Base-by-base conservation (phyloP, 1,140 invertebrate genomes). In the Platyscapa corneri region DNA sequence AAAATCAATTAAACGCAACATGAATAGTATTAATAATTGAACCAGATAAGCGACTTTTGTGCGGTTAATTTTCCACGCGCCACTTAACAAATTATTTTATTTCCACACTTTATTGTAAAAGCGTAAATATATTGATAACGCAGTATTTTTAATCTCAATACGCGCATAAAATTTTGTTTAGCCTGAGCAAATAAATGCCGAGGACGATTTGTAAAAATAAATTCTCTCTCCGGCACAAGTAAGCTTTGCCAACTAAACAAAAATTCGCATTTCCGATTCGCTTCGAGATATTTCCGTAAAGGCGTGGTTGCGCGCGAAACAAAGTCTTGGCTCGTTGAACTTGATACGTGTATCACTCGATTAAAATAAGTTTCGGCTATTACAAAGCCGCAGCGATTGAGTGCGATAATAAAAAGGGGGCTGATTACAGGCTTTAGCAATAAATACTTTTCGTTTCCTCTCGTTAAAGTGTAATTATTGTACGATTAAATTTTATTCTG, bases 121-220 rank as follows among this genome's bases (percentile, higher is more conserved):
- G 39, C 30, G 3, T 0, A 30, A 75, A 49, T 75, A 42, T 77
- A 12, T 78, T 60, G 49, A 5, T 30, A 56, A 60, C 3, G 6
- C 8, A 56, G 30, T 78, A 78, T 78, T 78, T 78, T 78, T 60
- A 80, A 64, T 16, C 7, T 27, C 7, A n/a, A n/a, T 39, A 46
- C 27, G 16, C 34, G 37, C 7, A 42, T 30, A 37, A 79, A 65
- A 14, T 79, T 60, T 80, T 65, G 37, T 80, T 67, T 64, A 80
- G 27, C 18, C n/a, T 27, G 27, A 30, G 78, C 20, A 37, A 34
- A 60, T 64, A 80, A 65, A 79, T 27, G 7, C 53, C 7, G 34
- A 64, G 65, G 56, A 79, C 39, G 8, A 42, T 32, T 56, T 56
- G 75, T 77, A 77, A 77, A 77, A 56, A 77, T 77, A 77, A 77